Conservation (phyloP, 2,888 invertebrate genomes). For the Germaria angustata region DNA sequence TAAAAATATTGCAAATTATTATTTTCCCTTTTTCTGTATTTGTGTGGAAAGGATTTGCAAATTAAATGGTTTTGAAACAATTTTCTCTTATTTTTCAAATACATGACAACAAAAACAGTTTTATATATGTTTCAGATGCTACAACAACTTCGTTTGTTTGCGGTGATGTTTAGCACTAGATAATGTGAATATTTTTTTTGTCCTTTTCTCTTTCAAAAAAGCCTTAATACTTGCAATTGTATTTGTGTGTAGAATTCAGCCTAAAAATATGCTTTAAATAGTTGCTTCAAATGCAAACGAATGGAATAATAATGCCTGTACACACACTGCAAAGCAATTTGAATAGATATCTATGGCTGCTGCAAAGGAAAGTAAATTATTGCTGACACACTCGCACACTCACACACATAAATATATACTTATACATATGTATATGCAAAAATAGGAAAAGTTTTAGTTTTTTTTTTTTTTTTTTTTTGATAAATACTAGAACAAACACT, state of each 20-base stretch:
- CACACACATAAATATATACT: background rate
- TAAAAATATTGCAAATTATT: conserved; percentile 37
- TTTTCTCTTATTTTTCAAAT: conserved; percentile 6
- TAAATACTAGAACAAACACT: conserved; percentile 15
- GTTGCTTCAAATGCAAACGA: conserved; percentile 48
- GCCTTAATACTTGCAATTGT: conserved; percentile 17
- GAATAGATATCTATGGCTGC: background rate
- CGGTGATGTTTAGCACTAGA: conserved; percentile 43
- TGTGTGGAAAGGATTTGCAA: conserved; percentile 55
- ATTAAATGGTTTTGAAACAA: conserved; percentile 40
- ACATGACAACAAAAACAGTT: conserved; percentile 2
- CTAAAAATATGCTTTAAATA: conserved; percentile 57
- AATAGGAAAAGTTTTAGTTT: background rate
- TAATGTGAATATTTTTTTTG: conserved; percentile 21
- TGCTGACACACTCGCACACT: background rate
- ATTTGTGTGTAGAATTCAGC: conserved; percentile 35
- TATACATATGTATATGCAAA: too few species aligned
- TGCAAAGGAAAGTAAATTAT: conserved; percentile 8
- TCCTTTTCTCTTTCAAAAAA: background rate
- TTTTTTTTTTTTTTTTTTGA: background rate
- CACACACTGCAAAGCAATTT: conserved; percentile 17
- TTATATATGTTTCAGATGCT: background rate
- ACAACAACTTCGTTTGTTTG: conserved; percentile 36
- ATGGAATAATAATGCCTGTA: conserved; percentile 31
- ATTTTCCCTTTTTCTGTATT: conserved; percentile 22